Base-by-base conservation (phyloP, 1,140 invertebrate genomes). In the Eriosoma lanigerum region DNA sequence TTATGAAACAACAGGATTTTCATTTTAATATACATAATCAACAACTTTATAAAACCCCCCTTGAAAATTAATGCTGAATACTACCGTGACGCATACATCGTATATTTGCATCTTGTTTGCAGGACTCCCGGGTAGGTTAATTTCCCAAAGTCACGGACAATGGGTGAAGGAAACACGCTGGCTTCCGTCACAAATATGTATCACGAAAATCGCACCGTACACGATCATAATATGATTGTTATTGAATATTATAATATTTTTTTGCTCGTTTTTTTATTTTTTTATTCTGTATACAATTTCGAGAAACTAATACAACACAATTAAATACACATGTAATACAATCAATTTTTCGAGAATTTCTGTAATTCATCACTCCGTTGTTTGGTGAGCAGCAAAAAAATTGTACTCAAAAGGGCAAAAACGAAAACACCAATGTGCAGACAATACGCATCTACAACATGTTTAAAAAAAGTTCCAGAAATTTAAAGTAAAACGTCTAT, bases 261-360 rank as follows among this genome's bases (percentile, higher is more conserved):
- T 29, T 26, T 60, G 24, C 24, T 13, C 58, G 58, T 60, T 60
- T 24, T 15, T 60, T n/a, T n/a, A 24, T 60, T 60, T 24, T 15
- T 60, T 60, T 29, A 60, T 26, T 24, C 17, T 60, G 21, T 60
- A 26, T 26, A 26, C 58, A 60, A 26, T 60, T 60, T 60, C 58
- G 58, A 60, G 21, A 60, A 60, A 60, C 58, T 21, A 60, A 60
- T 26, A 29, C 24, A 60, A 60, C 58, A 38, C 58, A 60, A 60
- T 26, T 26, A n/a, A n/a, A n/a, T n/a, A 60, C 26, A 29, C 26
- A 13, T 60, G 58, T 38, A 38, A 38, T 38, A 38, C 3, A 38
- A 26, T 60, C 58, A 26, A 60, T 60, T 26, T 24, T 38, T 60
- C 15, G 15, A 26, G 60, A 8, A 32, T 62, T 62, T 32, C 17